Evolutionary conservation across 2,888 invertebrate species (phyloP).

Genomic region (Buathra laborator): DNA sequence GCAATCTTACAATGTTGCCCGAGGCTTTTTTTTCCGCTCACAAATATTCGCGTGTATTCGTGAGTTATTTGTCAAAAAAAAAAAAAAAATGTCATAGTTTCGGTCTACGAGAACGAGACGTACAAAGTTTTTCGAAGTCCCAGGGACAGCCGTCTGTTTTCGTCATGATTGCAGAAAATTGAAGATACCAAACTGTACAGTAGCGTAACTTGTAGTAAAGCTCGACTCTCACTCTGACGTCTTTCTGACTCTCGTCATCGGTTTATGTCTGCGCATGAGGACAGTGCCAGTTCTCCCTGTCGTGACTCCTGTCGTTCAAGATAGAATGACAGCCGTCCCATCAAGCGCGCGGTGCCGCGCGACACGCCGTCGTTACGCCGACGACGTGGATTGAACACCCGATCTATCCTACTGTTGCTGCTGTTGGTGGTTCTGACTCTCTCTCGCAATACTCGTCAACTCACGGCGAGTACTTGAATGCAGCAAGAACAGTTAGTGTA

Average conservation of each 20-base stretch:
- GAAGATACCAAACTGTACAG: neutral
- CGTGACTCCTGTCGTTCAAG: slow-evolving; percentile 52
- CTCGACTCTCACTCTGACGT: slow-evolving; percentile 10
- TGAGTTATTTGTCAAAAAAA: neutral
- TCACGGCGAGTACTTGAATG: slow-evolving; percentile 9
- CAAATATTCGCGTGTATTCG: slow-evolving; percentile 12
- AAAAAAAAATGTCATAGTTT: neutral
- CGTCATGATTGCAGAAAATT: slow-evolving; percentile 10
- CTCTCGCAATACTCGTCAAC: slow-evolving; percentile 16
- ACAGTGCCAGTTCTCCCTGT: slow-evolving; percentile 33
- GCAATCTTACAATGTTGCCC: slow-evolving; percentile 44
- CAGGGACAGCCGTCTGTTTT: neutral
- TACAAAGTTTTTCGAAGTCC: neutral
- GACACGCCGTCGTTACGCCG: slow-evolving; percentile 56
- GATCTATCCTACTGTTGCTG: slow-evolving; percentile 20
- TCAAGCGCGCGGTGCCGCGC: slow-evolving; percentile 45
- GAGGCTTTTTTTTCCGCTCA: slow-evolving; percentile 6
- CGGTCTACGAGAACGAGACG: neutral
- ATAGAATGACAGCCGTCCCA: slow-evolving; percentile 47
- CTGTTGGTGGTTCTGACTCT: neutral
- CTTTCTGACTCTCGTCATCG: slow-evolving; percentile 37
- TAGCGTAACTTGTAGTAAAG: neutral
- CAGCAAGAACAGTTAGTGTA: neutral
- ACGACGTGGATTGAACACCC: slow-evolving; percentile 34
- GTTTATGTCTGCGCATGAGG: neutral